Percentiles rank a stretch among this genome's conserved stretches.
Conservation (phyloP, 2,888 invertebrate species). For the Drosophila robusta region DNA sequence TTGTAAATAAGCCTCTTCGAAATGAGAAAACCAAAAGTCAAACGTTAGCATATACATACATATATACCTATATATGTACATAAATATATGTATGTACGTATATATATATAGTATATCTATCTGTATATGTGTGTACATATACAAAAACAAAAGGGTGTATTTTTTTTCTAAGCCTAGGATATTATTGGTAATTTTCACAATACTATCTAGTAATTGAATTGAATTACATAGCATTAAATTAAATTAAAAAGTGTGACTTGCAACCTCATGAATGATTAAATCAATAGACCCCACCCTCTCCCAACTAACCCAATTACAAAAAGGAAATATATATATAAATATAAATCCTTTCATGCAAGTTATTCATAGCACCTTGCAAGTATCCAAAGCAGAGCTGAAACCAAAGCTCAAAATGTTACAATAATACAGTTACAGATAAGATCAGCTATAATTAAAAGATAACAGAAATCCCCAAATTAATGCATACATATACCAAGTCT, state of each 20-base stretch:
- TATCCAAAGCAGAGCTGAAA: background rate
- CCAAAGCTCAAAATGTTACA: constrained; percentile 9
- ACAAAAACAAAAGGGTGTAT: constrained; percentile 27
- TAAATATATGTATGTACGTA: constrained; percentile 1
- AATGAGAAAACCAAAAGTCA: constrained; percentile 78
- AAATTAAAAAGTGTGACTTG: constrained; percentile 19
- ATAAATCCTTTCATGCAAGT: too few relatives aligned
- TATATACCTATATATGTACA: constrained; percentile 26
- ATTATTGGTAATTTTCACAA: constrained; percentile 55
- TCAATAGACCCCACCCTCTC: background rate
- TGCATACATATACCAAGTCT: constrained; percentile 12
- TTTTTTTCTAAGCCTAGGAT: constrained; percentile 54
- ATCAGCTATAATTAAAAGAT: background rate
- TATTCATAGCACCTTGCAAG: too few relatives aligned
- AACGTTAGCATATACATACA: constrained; percentile 69
- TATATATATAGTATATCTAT: background rate
- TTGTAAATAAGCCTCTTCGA: constrained; percentile 82
- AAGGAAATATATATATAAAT: too few relatives aligned
- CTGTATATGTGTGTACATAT: constrained; percentile 3
- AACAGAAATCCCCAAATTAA: background rate
- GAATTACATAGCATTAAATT: constrained; percentile 24
- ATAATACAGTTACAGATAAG: constrained; percentile 2
- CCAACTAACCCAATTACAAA: background rate
- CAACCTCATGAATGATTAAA: constrained; percentile 36
- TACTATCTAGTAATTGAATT: constrained; percentile 43